Evolutionary conservation across 2,888 invertebrate species (phyloP).

Genomic region (Chorisops tibialis): DNA sequence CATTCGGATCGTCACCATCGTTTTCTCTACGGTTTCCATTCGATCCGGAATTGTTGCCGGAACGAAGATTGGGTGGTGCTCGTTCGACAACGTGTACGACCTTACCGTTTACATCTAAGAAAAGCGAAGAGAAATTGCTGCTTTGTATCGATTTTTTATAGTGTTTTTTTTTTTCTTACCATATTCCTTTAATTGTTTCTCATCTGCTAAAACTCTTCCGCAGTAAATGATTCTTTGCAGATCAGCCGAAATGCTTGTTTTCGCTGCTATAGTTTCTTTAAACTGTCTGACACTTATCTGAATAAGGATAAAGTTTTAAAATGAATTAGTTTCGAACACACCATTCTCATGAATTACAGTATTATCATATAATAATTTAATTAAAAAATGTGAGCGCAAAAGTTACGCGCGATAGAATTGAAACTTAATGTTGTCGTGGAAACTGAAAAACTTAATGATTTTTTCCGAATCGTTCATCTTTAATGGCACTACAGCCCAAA

Average conservation of each 20-base stretch:
- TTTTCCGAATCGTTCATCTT: too few species aligned
- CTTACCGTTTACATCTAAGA: constrained; percentile 82
- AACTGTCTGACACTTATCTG: constrained; percentile 79
- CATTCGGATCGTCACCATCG: constrained; percentile 44
- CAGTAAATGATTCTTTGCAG: constrained; percentile 90
- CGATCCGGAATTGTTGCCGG: constrained; percentile 37
- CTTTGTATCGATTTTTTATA: background rate
- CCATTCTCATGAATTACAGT: too few species aligned
- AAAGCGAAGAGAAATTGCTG: constrained; percentile 13
- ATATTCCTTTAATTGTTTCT: constrained; percentile 78
- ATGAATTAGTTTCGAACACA: too few species aligned
- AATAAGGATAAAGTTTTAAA: too few species aligned
- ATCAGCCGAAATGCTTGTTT: constrained; percentile 74
- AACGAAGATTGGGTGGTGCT: constrained; percentile 65
- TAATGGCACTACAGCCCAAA: too few species aligned
- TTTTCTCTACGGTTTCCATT: constrained; percentile 47
- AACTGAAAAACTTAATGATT: background rate
- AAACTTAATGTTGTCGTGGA: too few species aligned
- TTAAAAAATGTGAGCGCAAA: too few species aligned
- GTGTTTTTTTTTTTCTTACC: constrained; percentile 63
- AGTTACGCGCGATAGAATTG: too few species aligned
- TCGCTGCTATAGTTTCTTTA: constrained; percentile 73
- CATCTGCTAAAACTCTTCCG: constrained; percentile 89
- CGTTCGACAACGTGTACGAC: constrained; percentile 89
- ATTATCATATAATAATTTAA: too few species aligned